Evolutionary conservation across 2,797 vertebrate species (phyloP).

Genomic region (Chelonia mydas): DNA sequence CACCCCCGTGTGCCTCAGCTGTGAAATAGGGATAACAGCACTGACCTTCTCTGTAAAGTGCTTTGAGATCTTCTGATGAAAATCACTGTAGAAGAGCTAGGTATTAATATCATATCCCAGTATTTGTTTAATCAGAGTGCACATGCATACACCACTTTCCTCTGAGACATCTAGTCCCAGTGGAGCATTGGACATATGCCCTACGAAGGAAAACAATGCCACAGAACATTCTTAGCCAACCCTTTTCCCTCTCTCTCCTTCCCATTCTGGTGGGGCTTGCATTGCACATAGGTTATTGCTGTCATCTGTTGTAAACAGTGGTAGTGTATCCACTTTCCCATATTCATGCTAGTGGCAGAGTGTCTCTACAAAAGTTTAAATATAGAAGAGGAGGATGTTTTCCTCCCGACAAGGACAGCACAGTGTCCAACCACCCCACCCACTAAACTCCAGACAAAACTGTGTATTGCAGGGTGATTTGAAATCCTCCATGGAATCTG

Average conservation of each 20-base stretch:
- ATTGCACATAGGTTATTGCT: too few species aligned
- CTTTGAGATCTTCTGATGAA: accelerated
- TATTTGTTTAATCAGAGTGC: accelerated
- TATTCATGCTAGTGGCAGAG: background rate
- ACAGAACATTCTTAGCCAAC: accelerated
- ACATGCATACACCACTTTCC: accelerated
- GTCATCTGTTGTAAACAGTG: accelerated
- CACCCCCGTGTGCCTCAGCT: background rate
- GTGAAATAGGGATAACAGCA: background rate
- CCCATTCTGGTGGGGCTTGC: too few species aligned
- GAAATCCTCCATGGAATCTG: accelerated
- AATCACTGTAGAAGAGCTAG: accelerated
- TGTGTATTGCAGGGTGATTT: accelerated
- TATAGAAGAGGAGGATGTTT: background rate
- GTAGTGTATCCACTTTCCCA: accelerated
- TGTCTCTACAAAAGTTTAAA: accelerated
- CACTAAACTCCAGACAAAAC: accelerated
- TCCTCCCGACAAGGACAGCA: background rate
- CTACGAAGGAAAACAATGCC: accelerated
- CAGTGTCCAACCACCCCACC: background rate
- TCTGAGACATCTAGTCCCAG: background rate
- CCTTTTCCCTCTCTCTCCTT: accelerated
- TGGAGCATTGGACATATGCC: accelerated
- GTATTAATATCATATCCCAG: background rate
- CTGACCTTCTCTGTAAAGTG: background rate